Percentiles rank a stretch among this genome's conserved stretches.
phyloP scores from a whole-genome alignment of 2,113 vertebrate genomes.

The Cygnus atratus region DNA sequence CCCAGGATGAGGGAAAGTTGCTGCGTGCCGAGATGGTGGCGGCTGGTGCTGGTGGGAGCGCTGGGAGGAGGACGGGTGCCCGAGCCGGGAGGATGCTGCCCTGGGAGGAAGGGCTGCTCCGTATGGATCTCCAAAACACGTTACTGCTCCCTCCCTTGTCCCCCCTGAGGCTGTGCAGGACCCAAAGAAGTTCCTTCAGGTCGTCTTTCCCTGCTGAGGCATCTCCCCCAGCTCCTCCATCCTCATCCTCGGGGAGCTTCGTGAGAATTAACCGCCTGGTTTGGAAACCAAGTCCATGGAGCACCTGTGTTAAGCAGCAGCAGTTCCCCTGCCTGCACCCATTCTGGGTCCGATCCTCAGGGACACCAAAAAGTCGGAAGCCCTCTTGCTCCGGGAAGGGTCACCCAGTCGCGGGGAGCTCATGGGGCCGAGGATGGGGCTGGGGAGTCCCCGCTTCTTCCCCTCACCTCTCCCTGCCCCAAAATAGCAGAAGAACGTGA shows the following conservation, averaged over 20 bases:
- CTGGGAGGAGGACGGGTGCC: not conserved
- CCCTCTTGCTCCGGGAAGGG: not conserved
- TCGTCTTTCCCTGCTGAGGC: not conserved
- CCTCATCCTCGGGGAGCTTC: rapidly evolving
- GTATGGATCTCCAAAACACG: not conserved
- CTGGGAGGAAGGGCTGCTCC: not conserved
- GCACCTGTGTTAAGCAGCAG: not conserved
- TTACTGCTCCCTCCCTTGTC: not conserved
- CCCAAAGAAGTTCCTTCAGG: not conserved
- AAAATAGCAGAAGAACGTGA: not conserved
- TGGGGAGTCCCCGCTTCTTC: not conserved
- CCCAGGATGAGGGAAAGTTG: not conserved
- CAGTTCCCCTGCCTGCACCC: not conserved
- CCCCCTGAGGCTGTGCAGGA: not conserved
- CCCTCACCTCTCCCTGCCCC: not conserved
- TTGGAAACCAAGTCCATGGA: not conserved
- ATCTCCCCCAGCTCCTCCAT: not conserved
- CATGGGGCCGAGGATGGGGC: not conserved
- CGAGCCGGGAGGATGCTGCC: not conserved
- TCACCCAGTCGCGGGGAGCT: not conserved
- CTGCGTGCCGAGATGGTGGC: not conserved
- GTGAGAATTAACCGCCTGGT: not conserved
- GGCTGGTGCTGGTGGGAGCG: not conserved
- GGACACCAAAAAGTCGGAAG: rapidly evolving
- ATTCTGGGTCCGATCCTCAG: rapidly evolving